Evolutionary conservation across 1,140 invertebrate genomes (phyloP), one percentile per base, ranked within the genome.

Genomic region (Drosophila paulistorum): DNA sequence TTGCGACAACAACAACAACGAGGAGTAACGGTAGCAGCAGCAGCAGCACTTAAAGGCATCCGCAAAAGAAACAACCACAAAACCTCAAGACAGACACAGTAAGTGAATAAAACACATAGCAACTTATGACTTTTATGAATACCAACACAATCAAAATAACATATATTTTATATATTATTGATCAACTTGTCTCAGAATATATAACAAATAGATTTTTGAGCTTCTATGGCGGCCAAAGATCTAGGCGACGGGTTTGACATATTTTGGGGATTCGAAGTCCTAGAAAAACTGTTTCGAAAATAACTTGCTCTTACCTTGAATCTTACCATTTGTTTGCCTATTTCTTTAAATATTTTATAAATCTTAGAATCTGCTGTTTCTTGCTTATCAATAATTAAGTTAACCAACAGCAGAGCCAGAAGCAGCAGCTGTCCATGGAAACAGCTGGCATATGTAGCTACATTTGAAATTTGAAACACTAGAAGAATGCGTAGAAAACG

Each of bases 311-410:
- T 30, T 30, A 37, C 3, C 23, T 1, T 37, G 9, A 37, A 9
- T 11, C 35, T 0, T 11, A 10, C 2, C 35, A 26, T 65, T 45
- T 26, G 11, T 17, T 35, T 69, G 35, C 17, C 10, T 41, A 10
- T 45, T 65, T 64, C 59, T 35, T 62, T 4, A 39, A 51, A 23
- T 35, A 45, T 7, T 58, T 72, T 68, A 9, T 11, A 37, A 39
- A 11, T 2, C 11, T 39, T 13, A 5, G 72, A 65, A 39, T 13
- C 1, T 13, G 37, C 37, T 30, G 30, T 6, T 6, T 78, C 26
- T 72, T 79, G 54, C 68, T 76, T 83, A 83, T 76, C 77, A 84
- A 81, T 77, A 85, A 81, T 80, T 77, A 65, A 85, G 64, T 35
- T 33, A 64, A 63, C 64, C 74, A 30, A 7, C 30, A 74, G 75